Evolutionary conservation across 2,113 vertebrate species (phyloP).

Genomic region (Cyanocitta stelleri): DNA sequence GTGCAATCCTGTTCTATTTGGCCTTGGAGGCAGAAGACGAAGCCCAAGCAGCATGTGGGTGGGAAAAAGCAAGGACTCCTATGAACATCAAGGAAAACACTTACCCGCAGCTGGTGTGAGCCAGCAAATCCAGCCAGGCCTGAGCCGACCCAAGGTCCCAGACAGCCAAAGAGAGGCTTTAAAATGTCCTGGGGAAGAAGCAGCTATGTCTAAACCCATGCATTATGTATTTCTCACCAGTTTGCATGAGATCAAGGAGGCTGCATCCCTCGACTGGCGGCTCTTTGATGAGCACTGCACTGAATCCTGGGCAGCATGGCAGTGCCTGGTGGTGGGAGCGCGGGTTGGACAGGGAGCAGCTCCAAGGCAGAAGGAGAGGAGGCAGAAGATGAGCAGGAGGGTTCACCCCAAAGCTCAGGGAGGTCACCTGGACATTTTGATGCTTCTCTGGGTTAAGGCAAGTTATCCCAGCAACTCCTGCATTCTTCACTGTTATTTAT

Average conservation of each 20-base stretch:
- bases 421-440: rapidly evolving
- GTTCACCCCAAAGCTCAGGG: background rate
- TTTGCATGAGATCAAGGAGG: background rate
- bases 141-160: background rate
- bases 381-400: background rate
- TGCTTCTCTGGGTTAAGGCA: rapidly evolving
- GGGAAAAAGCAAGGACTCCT: background rate
- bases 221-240: background rate
- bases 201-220: background rate
- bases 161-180: background rate
- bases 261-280: background rate
- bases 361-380: background rate
- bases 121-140: background rate
- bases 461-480: background rate
- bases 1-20: background rate
- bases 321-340: background rate
- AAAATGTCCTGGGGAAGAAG: background rate
- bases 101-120: background rate
- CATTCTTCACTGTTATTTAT: background rate
- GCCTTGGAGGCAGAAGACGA: background rate
- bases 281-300: rapidly evolving
- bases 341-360: background rate
- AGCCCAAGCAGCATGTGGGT: background rate
- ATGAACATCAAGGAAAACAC: background rate
- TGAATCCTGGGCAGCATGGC: background rate